Percentiles rank a stretch among this genome's conserved stretches.
These are phyloP conservation scores for Oikopleura dioica DNA, from an alignment of 23 tunicate genomes.

Conservation along the genomic window DNA sequence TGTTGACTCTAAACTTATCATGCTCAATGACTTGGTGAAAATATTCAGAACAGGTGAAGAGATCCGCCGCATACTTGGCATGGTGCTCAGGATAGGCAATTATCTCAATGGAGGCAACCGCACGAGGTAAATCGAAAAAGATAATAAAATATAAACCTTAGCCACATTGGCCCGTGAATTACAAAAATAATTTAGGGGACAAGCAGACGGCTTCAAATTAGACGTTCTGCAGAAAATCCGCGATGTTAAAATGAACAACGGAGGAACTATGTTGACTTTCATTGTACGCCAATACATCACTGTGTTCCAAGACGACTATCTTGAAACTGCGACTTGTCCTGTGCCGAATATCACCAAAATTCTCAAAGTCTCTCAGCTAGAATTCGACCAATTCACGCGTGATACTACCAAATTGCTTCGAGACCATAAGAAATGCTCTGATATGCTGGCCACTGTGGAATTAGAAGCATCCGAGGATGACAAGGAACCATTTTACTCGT, in stretches of 20 bases:
- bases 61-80: not conserved
- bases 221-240: not conserved
- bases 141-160: too few relatives aligned
- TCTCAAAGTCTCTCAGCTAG: not conserved
- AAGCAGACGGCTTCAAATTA: not conserved
- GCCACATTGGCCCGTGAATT: not conserved
- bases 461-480: not conserved
- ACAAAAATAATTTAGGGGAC: not conserved
- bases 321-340: not conserved
- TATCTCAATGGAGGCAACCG: not conserved
- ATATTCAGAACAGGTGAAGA: not conserved
- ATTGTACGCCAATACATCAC: not conserved
- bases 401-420: not conserved
- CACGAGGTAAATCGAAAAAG: not conserved
- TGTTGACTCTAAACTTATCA: not conserved
- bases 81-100: not conserved
- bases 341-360: not conserved
- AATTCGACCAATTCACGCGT: not conserved
- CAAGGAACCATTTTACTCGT: not conserved
- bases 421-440: not conserved
- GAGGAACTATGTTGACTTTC: not conserved
- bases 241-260: not conserved
- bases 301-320: not conserved
- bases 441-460: not conserved
- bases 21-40: not conserved